Evolutionary conservation across 2,797 vertebrate genomes (phyloP).

Genomic region (Pyrrhura leucotis): DNA sequence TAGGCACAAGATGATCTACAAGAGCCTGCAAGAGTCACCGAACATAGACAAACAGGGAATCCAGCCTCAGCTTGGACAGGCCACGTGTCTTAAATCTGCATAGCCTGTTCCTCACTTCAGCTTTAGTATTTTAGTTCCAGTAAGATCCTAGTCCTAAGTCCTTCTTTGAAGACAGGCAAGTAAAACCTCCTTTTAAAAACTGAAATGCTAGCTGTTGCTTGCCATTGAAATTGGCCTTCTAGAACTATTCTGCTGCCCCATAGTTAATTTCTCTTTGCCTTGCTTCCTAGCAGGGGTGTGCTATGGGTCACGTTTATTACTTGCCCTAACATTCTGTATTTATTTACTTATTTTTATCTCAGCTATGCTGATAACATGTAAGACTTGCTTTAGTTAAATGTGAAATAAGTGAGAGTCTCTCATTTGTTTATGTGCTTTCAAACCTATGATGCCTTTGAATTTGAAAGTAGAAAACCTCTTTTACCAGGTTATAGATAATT

Average conservation of each 20-base stretch:
- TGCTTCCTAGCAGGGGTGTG: not conserved
- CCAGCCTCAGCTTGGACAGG: not conserved
- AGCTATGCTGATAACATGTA: not conserved
- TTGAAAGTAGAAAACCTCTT: not conserved
- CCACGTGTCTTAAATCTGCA: not conserved
- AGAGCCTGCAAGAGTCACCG: not conserved
- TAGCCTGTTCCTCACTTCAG: not conserved
- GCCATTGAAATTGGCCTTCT: not conserved
- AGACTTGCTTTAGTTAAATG: not conserved
- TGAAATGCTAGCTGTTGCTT: not conserved
- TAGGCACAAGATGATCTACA: not conserved
- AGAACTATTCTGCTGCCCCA: not conserved
- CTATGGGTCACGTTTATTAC: not conserved
- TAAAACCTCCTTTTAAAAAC: not conserved
- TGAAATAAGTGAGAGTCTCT: not conserved
- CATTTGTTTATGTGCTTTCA: not conserved
- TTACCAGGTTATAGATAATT: not conserved
- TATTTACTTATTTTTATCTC: conserved; percentile 3
- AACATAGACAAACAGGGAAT: not conserved
- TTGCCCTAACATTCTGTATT: not conserved
- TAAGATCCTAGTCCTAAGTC: not conserved
- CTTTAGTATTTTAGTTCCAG: not conserved
- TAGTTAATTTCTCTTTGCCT: not conserved
- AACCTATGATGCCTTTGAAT: not conserved
- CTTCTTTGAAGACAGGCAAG: not conserved